Evolutionary conservation across 1,140 invertebrate genomes (phyloP).

Genomic region (Steinernema feltiae): DNA sequence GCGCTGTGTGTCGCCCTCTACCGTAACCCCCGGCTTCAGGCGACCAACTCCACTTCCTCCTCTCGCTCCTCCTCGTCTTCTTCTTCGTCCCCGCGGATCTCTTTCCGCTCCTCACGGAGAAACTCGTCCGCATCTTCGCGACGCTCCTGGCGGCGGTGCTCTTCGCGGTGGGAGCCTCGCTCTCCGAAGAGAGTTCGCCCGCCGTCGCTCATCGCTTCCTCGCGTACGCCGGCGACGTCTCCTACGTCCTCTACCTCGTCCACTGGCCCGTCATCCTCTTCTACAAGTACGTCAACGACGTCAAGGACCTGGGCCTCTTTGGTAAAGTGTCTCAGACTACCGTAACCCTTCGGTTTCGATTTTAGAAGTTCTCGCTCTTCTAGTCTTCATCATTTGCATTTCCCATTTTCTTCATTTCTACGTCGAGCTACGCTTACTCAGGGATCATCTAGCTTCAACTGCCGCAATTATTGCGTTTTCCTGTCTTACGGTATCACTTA

Average conservation of each 20-base stretch:
- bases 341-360: no score
- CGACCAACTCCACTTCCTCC: background rate
- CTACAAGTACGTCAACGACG: slow-evolving; percentile 16
- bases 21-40: background rate
- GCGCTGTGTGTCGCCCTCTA: background rate
- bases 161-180: background rate
- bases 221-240: slow-evolving; percentile 17
- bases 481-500: background rate
- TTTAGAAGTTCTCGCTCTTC: no score
- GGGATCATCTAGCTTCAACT: background rate
- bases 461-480: background rate
- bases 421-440: background rate
- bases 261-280: slow-evolving; percentile 25
- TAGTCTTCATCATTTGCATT: no score
- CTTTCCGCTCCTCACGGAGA: background rate
- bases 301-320: background rate
- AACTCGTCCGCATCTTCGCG: background rate
- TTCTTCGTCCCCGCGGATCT: background rate
- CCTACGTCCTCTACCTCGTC: slow-evolving; percentile 22
- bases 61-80: background rate
- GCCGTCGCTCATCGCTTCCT: slow-evolving; percentile 7
- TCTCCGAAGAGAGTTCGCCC: background rate
- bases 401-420: no score
- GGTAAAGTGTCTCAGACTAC: no score
- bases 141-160: background rate